Evolutionary conservation across 92 coral and sea anemone genomes (phyloP).

Genomic region (Heteractis magnifica): DNA sequence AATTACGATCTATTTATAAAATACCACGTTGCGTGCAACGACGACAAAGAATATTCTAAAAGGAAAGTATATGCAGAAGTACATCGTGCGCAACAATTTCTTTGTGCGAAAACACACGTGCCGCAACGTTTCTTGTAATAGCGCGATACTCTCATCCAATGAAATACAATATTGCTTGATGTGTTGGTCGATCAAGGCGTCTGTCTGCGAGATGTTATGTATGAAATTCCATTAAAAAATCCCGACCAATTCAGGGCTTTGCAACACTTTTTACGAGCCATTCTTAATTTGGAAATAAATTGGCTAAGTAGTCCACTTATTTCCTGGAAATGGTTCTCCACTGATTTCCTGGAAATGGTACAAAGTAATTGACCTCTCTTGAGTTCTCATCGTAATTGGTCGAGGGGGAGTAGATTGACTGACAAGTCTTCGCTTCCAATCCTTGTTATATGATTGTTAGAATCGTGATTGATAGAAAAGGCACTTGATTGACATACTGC

Average conservation of each 20-base stretch:
- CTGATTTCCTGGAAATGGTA: background rate
- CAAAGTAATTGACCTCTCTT: no score
- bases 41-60: no score
- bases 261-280: no score
- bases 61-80: background rate
- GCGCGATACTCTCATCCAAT: background rate
- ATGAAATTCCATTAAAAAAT: background rate
- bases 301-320: no score
- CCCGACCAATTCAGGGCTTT: background rate
- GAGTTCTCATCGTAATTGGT: no score
- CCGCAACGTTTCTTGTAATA: background rate
- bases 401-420: background rate
- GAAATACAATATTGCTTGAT: background rate
- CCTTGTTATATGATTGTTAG: background rate
- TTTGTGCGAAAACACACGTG: background rate
- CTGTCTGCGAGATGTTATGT: background rate
- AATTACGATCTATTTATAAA: no score
- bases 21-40: no score
- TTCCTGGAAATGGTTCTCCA: background rate
- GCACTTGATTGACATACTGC: background rate
- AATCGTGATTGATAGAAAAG: background rate
- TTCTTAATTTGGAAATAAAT: no score
- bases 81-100: background rate
- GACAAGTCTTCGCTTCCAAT: background rate
- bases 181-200: no score